Evolutionary conservation across 2,888 invertebrate species (phyloP).

Genomic region (Cryptocephalus moraei): DNA sequence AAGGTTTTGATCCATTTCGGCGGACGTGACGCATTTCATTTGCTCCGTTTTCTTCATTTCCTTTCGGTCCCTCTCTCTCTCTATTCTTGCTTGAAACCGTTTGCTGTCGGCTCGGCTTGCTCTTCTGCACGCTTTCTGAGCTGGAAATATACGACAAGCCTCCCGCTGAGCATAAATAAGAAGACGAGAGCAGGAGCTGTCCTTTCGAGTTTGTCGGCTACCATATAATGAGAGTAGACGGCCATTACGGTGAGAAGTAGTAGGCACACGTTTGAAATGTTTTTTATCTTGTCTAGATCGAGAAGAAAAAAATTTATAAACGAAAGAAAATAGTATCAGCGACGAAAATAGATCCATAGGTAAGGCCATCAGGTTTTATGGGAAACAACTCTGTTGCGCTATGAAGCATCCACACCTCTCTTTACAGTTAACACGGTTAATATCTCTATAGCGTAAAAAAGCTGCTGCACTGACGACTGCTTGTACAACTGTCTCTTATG

Average conservation of each 20-base stretch:
- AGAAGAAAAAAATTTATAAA: not conserved
- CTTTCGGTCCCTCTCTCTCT: constrained; percentile 24
- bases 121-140: constrained; percentile 39
- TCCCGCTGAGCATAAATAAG: constrained; percentile 83
- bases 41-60: not conserved
- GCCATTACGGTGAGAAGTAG: constrained; percentile 78
- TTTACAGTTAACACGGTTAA: too few species aligned
- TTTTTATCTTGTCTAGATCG: constrained; percentile 78
- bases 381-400: too few species aligned
- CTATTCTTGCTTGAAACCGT: constrained; percentile 32
- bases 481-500: too few species aligned
- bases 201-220: constrained; percentile 84
- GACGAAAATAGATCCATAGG: too few species aligned
- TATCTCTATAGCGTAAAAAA: too few species aligned
- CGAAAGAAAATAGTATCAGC: too few species aligned
- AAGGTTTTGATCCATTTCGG: too few species aligned
- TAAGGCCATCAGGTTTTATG: too few species aligned
- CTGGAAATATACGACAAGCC: constrained; percentile 74
- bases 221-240: constrained; percentile 87
- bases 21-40: too few species aligned
- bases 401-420: too few species aligned
- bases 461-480: too few species aligned
- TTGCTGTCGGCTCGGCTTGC: constrained; percentile 28
- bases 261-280: constrained; percentile 76
- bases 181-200: constrained; percentile 85